Percentiles rank a stretch among this genome's conserved stretches.
Conservation (phyloP, 2,888 invertebrate genomes). For the Branchellion lobata region DNA sequence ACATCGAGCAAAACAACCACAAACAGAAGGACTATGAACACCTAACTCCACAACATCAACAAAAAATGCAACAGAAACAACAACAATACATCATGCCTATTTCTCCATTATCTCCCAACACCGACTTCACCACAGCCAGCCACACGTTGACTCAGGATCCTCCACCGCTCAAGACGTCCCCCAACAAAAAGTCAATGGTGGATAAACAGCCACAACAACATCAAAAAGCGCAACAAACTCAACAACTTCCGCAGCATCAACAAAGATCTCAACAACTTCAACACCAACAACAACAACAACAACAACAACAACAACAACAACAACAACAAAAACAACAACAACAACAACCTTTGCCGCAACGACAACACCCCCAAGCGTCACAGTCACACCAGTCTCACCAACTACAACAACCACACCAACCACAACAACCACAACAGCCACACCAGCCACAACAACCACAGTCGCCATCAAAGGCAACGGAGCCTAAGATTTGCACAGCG, state of each 20-base stretch:
- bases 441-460: background rate
- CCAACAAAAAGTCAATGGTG: too few relatives aligned
- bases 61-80: background rate
- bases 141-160: too few relatives aligned
- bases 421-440: slow-evolving; percentile 17
- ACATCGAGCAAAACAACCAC: slow-evolving; percentile 8
- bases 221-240: background rate
- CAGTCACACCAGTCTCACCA: slow-evolving; percentile 7
- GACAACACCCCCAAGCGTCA: background rate
- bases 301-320: too few relatives aligned
- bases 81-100: slow-evolving; percentile 5
- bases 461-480: background rate
- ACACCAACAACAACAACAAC: slow-evolving; percentile 21
- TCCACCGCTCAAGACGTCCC: too few relatives aligned
- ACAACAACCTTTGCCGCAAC: too few relatives aligned
- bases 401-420: slow-evolving; percentile 21
- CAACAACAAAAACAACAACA: slow-evolving; percentile 35
- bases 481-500: slow-evolving; percentile 73
- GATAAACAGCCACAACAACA: background rate
- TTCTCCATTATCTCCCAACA: background rate
- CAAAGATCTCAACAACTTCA: slow-evolving; percentile 1
- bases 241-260: too few relatives aligned
- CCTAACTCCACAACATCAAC: slow-evolving; percentile 3
- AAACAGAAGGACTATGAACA: slow-evolving; percentile 12
- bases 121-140: background rate